A percentile compares a stretch with the other conserved stretches of the same genome.
phyloP scores from a whole-genome alignment of 64 coral and sea anemone genomes.

The Stylophora pistillata region DNA sequence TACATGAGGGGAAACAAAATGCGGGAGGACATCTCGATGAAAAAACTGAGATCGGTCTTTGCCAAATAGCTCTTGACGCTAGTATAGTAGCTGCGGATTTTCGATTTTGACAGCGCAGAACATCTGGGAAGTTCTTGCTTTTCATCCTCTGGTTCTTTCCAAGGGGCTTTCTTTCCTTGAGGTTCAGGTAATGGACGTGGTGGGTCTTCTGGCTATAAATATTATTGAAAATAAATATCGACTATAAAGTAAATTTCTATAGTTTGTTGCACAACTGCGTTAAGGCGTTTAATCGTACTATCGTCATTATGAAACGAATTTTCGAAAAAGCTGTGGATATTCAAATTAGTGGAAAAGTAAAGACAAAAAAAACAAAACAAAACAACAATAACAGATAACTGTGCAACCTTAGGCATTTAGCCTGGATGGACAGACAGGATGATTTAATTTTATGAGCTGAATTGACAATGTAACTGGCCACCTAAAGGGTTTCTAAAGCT shows the following conservation, averaged over 20 bases:
- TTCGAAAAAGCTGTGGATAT: too few species aligned
- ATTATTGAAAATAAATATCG: background rate
- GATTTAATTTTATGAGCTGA: too few species aligned
- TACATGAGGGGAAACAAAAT: conserved; percentile 7
- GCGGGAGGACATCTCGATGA: conserved; percentile 23
- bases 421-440: too few species aligned
- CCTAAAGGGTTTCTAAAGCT: too few species aligned
- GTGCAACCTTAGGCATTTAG: too few species aligned
- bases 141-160: background rate
- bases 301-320: too few species aligned
- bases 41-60: conserved; percentile 9
- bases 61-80: background rate
- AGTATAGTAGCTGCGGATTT: background rate
- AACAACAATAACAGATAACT: too few species aligned
- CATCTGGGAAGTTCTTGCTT: background rate
- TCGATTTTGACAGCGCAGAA: background rate
- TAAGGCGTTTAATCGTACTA: too few species aligned
- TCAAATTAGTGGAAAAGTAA: too few species aligned
- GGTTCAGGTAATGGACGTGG: background rate
- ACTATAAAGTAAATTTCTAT: background rate
- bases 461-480: too few species aligned
- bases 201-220: background rate
- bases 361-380: too few species aligned
- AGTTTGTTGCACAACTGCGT: too few species aligned
- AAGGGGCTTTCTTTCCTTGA: background rate